phyloP scores from a whole-genome alignment of 2,888 invertebrate genomes.

The Agriotes lineatus region DNA sequence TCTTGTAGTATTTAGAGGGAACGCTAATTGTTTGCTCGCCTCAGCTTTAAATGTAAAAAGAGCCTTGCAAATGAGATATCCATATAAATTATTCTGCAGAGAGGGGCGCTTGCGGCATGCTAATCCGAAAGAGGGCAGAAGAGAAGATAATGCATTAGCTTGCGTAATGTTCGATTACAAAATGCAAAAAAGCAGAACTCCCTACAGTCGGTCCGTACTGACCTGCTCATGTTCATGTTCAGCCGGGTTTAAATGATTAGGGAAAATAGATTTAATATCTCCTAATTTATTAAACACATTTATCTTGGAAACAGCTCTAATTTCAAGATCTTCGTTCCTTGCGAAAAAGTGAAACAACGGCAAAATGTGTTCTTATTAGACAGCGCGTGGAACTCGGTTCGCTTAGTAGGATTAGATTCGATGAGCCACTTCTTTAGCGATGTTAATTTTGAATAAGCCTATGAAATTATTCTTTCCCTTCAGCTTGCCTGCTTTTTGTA shows the following conservation, averaged over 20 bases:
- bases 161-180: neutral
- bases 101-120: neutral
- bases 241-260: slow-evolving; percentile 8
- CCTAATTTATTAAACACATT: slow-evolving; percentile 19
- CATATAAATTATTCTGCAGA: neutral
- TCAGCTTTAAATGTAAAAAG: too few species aligned
- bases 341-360: neutral
- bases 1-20: too few species aligned
- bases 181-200: neutral
- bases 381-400: too few species aligned
- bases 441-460: too few species aligned
- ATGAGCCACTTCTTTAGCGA: too few species aligned
- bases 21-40: too few species aligned
- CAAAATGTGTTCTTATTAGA: neutral
- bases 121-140: neutral
- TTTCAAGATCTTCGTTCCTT: slow-evolving; percentile 1
- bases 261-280: slow-evolving; percentile 12
- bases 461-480: too few species aligned
- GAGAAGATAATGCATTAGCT: neutral
- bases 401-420: too few species aligned
- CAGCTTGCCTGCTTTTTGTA: too few species aligned
- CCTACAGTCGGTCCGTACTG: neutral
- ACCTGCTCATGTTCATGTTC: neutral
- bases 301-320: slow-evolving; percentile 12
- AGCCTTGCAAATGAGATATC: neutral